Conservation (phyloP, 2,797 vertebrate species). For the Notolabrus celidotus region DNA sequence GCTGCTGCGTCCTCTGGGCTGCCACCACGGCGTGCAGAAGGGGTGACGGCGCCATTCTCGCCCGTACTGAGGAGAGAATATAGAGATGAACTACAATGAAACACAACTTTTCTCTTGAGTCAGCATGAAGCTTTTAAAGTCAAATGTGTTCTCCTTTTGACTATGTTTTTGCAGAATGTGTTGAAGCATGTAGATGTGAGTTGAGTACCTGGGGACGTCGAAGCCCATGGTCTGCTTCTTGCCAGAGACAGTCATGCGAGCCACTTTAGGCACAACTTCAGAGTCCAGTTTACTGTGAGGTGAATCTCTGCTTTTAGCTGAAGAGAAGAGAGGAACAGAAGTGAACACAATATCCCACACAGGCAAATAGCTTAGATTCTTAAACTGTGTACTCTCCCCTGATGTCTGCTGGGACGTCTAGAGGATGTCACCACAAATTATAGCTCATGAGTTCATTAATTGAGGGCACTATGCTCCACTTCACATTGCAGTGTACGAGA, state of each 20-base stretch:
- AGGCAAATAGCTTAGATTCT: slow-evolving; percentile 22
- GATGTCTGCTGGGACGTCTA: no score
- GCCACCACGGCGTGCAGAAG: slow-evolving; percentile 77
- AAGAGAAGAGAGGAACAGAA: slow-evolving; percentile 44
- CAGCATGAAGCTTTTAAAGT: neutral
- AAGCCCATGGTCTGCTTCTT: slow-evolving; percentile 99
- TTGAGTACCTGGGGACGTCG: slow-evolving; percentile 92
- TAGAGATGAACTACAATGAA: neutral
- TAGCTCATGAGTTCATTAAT: no score
- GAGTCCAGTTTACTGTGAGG: slow-evolving; percentile 87
- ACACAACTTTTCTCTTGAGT: neutral
- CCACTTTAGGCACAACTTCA: slow-evolving; percentile 95
- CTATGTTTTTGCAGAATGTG: neutral
- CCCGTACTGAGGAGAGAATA: slow-evolving; percentile 77
- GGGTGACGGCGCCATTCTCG: slow-evolving; percentile 83
- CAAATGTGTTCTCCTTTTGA: no score
- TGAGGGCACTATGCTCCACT: no score
- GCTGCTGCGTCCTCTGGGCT: slow-evolving; percentile 78
- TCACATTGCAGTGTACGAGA: no score
- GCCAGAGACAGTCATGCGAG: slow-evolving; percentile 97
- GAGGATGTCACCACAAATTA: no score
- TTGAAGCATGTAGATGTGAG: neutral
- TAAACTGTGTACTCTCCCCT: no score
- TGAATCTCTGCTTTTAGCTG: slow-evolving; percentile 90
- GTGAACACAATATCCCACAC: slow-evolving; percentile 12